Evolutionary conservation across 2,113 vertebrate species (phyloP).

Genomic region (Catagonus wagneri): DNA sequence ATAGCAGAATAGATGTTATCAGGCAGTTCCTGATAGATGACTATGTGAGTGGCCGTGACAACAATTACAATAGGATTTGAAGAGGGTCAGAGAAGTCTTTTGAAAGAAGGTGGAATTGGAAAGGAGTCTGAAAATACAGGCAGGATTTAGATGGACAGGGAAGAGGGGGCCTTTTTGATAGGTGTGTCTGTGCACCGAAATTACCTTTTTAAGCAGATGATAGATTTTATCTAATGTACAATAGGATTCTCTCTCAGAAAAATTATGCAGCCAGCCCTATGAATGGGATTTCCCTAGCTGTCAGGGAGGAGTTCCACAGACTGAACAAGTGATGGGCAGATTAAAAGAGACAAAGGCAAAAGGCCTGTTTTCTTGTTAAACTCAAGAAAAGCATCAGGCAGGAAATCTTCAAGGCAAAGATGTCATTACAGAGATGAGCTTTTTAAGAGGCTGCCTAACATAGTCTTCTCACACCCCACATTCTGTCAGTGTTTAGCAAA

Average conservation of each 20-base stretch:
- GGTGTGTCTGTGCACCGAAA: background rate
- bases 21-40: conserved; percentile 39
- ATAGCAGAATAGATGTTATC: background rate
- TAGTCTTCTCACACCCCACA: background rate
- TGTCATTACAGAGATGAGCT: background rate
- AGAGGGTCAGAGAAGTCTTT: conserved; percentile 31
- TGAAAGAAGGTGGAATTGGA: background rate
- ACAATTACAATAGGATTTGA: conserved; percentile 13
- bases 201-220: conserved; percentile 64
- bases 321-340: conserved; percentile 64
- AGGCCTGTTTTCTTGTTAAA: conserved; percentile 30
- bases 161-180: background rate
- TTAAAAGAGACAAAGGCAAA: conserved; percentile 62
- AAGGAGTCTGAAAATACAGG: background rate
- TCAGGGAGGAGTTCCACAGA: conserved; percentile 42
- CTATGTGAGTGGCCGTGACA: conserved; percentile 32
- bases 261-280: conserved; percentile 53
- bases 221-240: conserved; percentile 60
- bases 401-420: conserved; percentile 51
- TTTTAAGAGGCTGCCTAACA: background rate
- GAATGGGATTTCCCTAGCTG: conserved; percentile 57
- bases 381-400: conserved; percentile 5
- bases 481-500: background rate
- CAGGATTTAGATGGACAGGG: background rate
- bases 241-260: conserved; percentile 47